Conservation (phyloP, 2,797 vertebrate genomes). For the Tenualosa ilisha region DNA sequence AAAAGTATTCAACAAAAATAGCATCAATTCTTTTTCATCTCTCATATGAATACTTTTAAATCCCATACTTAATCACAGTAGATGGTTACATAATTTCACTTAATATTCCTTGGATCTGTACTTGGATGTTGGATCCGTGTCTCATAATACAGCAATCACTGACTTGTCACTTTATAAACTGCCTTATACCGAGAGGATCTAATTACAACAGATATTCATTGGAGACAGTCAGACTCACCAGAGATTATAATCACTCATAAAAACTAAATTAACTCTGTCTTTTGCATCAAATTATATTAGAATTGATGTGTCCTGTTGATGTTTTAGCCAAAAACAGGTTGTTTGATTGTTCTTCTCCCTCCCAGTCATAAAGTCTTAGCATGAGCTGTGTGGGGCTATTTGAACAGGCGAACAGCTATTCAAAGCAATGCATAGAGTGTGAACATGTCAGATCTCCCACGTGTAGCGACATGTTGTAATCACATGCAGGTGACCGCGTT, state of each 20-base stretch:
- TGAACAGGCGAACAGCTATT: background rate
- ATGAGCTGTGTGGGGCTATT: background rate
- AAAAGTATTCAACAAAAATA: background rate
- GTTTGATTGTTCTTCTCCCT: background rate
- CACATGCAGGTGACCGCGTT: slow-evolving; percentile 6
- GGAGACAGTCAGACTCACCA: background rate
- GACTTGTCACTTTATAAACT: too few species aligned
- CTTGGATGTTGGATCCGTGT: too few species aligned
- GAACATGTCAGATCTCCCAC: slow-evolving; percentile 7
- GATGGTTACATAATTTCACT: background rate
- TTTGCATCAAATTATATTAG: background rate
- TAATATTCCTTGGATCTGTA: background rate
- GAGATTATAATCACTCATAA: background rate
- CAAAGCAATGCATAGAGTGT: background rate
- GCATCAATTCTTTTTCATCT: too few species aligned
- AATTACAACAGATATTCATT: background rate
- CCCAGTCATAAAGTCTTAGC: background rate
- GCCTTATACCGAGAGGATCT: background rate
- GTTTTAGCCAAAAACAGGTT: background rate
- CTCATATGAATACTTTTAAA: background rate
- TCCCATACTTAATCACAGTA: background rate
- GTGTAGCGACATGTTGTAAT: background rate
- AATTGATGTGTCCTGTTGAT: background rate
- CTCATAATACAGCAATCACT: background rate
- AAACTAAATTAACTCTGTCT: background rate